Evolutionary conservation across 2,888 invertebrate genomes (phyloP).

Genomic region (Chrysotoxum bicinctum): DNA sequence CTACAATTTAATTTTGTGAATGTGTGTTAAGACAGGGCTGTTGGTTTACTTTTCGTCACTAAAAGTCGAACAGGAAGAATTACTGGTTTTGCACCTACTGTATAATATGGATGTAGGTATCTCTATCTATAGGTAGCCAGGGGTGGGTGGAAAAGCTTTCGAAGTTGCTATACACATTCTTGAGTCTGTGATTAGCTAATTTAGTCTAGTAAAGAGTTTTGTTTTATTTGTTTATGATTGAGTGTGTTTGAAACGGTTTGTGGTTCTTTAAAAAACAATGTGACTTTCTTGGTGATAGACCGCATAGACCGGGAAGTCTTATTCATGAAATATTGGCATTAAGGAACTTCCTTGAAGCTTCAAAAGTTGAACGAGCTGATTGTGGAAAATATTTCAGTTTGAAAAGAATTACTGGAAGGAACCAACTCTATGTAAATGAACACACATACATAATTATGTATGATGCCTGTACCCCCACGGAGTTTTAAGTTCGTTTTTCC

Average conservation of each 20-base stretch:
- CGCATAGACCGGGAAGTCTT: too few relatives aligned
- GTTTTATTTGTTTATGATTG: not conserved
- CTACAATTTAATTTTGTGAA: slow-evolving; percentile 12
- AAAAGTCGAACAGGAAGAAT: slow-evolving; percentile 62
- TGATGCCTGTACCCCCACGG: too few relatives aligned
- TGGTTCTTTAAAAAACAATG: not conserved
- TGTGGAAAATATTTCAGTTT: too few relatives aligned
- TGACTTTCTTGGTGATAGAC: not conserved
- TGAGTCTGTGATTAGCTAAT: slow-evolving; percentile 1
- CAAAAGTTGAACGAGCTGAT: too few relatives aligned
- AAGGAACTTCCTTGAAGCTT: too few relatives aligned
- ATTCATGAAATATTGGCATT: too few relatives aligned
- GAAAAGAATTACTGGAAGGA: too few relatives aligned
- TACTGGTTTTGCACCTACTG: slow-evolving; percentile 49
- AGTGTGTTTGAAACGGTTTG: not conserved
- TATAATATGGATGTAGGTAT: not conserved
- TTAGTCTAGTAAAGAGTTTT: not conserved
- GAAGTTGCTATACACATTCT: not conserved
- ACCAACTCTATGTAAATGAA: too few relatives aligned
- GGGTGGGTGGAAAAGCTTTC: slow-evolving; percentile 24
- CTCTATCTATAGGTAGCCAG: not conserved
- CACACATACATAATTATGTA: too few relatives aligned
- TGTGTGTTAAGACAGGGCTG: slow-evolving; percentile 34
- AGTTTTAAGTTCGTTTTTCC: too few relatives aligned
- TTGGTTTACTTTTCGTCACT: slow-evolving; percentile 27